Evolutionary conservation across 2,113 vertebrate genomes (phyloP).

Genomic region (Saiga tatarica): DNA sequence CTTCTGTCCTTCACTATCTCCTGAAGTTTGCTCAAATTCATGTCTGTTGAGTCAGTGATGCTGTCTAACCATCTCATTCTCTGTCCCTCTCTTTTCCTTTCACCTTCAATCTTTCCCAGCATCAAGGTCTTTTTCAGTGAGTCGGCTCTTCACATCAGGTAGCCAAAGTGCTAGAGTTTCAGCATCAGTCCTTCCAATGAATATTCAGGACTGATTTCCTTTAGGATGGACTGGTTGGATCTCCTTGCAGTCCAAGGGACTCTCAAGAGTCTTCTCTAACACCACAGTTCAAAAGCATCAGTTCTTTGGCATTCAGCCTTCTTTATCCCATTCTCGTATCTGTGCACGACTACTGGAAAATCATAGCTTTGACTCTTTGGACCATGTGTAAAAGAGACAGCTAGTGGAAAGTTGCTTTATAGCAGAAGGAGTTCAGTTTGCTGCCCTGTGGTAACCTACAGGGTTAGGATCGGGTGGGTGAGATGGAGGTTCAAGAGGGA

Average conservation of each 20-base stretch:
- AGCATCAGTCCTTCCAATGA: neutral
- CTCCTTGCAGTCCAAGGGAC: neutral
- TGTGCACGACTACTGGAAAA: neutral
- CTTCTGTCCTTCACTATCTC: neutral
- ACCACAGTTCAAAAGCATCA: neutral
- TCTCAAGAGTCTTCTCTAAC: neutral
- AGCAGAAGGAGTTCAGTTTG: neutral
- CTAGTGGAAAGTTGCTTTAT: neutral
- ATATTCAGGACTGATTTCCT: neutral
- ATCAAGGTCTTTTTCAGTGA: neutral
- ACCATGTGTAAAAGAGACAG: neutral
- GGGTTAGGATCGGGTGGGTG: neutral
- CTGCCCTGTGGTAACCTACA: neutral
- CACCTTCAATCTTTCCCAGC: neutral
- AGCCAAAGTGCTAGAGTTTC: neutral
- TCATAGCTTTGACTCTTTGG: neutral
- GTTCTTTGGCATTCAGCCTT: fast-evolving
- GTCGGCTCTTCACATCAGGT: neutral
- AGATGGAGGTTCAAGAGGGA: neutral
- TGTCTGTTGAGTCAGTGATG: neutral
- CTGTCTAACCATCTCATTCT: neutral
- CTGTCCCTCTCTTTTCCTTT: neutral
- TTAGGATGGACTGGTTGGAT: neutral
- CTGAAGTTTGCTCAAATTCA: neutral
- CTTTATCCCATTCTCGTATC: neutral